Percentiles rank a stretch among this genome's conserved stretches.
These are phyloP conservation scores for Stegodyphus mimosarum DNA, from an alignment of 1,140 invertebrate species.

Conservation along the genomic window DNA sequence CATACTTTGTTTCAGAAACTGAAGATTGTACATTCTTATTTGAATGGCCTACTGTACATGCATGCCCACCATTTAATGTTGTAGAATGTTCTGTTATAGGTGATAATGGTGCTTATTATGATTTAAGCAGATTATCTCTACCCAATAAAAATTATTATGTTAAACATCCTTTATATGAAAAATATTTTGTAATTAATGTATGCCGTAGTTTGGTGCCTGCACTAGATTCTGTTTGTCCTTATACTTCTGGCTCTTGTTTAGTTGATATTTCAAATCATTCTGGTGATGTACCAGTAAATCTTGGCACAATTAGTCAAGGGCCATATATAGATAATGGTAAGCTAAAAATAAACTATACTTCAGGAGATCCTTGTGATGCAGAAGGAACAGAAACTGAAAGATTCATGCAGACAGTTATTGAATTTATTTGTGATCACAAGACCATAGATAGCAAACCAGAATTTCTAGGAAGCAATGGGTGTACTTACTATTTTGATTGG, in stretches of 20 bases:
- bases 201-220: slow-evolving; percentile 66
- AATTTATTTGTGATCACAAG: slow-evolving; percentile 36
- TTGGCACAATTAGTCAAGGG: slow-evolving; percentile 12
- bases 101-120: slow-evolving; percentile 51
- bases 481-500: slow-evolving; percentile 68
- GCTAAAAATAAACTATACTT: slow-evolving; percentile 43
- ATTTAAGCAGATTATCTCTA: slow-evolving; percentile 64
- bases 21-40: slow-evolving; percentile 67
- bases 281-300: slow-evolving; percentile 50
- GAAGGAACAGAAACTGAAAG: background rate
- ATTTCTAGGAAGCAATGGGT: slow-evolving; percentile 64
- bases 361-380: slow-evolving; percentile 33
- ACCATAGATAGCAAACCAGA: slow-evolving; percentile 18
- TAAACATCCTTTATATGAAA: slow-evolving; percentile 34
- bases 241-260: slow-evolving; percentile 65
- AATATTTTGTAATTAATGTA: slow-evolving; percentile 65
- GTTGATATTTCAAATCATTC: slow-evolving; percentile 52
- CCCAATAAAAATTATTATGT: slow-evolving; percentile 64
- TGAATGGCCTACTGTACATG: slow-evolving; percentile 66
- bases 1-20: slow-evolving; percentile 38
- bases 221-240: slow-evolving; percentile 65
- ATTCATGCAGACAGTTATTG: slow-evolving; percentile 49
- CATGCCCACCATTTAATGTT: slow-evolving; percentile 63
- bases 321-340: slow-evolving; percentile 51
- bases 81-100: slow-evolving; percentile 46